phyloP scores from a whole-genome alignment of 1,140 invertebrate genomes.

The Euglossa dilemma region DNA sequence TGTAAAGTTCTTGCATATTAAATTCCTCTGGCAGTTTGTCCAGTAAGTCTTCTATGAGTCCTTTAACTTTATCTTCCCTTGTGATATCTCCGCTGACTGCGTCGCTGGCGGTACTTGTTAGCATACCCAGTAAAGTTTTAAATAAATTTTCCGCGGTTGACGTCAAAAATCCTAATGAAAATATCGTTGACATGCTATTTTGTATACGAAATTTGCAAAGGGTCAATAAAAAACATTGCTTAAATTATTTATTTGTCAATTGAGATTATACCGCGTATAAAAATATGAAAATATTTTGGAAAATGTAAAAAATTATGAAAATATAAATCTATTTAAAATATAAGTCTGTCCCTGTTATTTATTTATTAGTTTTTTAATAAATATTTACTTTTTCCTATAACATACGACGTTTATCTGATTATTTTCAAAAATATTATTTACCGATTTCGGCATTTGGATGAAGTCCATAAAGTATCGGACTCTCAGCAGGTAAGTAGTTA shows the following conservation, averaged over 20 bases:
- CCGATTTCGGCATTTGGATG: constrained; percentile 98
- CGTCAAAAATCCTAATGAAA: constrained; percentile 87
- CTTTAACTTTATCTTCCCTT: constrained; percentile 93
- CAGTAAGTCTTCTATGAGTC: constrained; percentile 92
- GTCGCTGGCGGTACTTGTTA: constrained; percentile 91
- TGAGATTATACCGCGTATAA: too few species aligned
- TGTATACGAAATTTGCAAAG: neutral
- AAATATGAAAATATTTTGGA: too few species aligned
- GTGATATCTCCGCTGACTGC: constrained; percentile 85
- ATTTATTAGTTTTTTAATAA: too few species aligned
- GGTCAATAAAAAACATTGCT: too few species aligned
- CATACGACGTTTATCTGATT: neutral
- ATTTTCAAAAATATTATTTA: constrained; percentile 42
- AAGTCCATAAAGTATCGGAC: constrained; percentile 94
- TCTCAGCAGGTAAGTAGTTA: constrained; percentile 92
- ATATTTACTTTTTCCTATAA: too few species aligned
- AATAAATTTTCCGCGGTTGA: constrained; percentile 93
- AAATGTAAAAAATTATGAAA: too few species aligned
- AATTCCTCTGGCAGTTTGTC: constrained; percentile 96
- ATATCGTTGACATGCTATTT: neutral
- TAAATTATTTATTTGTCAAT: too few species aligned
- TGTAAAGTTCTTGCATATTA: constrained; percentile 93
- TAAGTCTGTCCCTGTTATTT: too few species aligned
- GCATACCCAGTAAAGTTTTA: constrained; percentile 95
- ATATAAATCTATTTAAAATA: too few species aligned